These are phyloP conservation scores for Lithophane socia DNA, from an alignment of 2,888 invertebrate genomes.

Conservation along the genomic window DNA sequence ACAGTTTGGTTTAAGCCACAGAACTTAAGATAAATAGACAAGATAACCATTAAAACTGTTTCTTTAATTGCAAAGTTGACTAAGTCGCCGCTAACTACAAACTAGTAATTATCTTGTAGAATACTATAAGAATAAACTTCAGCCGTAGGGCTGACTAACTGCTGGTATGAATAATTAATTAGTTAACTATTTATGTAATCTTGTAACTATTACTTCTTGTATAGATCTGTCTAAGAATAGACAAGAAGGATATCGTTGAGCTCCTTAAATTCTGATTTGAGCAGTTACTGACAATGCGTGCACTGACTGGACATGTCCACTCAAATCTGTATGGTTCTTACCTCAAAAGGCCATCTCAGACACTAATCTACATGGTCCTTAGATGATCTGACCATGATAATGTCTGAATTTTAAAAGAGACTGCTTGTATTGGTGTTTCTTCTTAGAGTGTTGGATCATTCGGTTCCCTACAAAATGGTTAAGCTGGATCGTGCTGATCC, in stretches of 20 bases:
- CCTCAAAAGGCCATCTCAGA: neutral
- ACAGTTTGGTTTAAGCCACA: neutral
- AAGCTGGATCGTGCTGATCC: no score
- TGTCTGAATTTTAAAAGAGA: neutral
- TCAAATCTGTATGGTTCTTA: neutral
- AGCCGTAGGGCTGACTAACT: neutral
- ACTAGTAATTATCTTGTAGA: constrained; percentile 56
- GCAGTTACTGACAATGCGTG: neutral
- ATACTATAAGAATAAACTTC: constrained; percentile 62
- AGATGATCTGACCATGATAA: neutral
- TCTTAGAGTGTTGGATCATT: no score
- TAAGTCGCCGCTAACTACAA: constrained; percentile 34
- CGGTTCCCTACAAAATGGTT: no score
- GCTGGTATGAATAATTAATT: constrained; percentile 17
- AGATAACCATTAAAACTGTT: constrained; percentile 38
- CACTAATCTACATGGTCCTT: neutral
- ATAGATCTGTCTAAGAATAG: neutral
- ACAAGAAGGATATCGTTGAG: neutral
- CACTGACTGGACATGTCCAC: neutral
- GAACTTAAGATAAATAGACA: constrained; percentile 12
- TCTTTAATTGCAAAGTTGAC: constrained; percentile 57
- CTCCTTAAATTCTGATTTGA: neutral
- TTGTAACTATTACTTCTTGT: neutral
- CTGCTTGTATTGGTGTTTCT: no score
- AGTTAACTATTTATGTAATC: neutral